A percentile compares a stretch with the other conserved stretches of the same genome.
phyloP scores from a whole-genome alignment of 2,797 vertebrate species.

The Carapus acus region DNA sequence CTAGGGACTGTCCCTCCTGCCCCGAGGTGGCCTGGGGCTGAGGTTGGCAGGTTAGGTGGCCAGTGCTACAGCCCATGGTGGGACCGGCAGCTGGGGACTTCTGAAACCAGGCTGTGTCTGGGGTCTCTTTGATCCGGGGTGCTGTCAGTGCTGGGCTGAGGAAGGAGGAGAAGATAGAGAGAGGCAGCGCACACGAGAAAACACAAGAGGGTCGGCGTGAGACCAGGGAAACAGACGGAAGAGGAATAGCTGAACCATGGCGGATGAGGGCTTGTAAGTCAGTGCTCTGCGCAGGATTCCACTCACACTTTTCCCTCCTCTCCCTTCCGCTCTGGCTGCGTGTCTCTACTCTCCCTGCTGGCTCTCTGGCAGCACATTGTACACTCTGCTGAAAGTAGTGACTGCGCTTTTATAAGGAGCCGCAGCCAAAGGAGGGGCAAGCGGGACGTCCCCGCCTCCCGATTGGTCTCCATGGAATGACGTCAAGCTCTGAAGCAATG shows the following conservation, averaged over 20 bases:
- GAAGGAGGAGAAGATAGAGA: conserved; percentile 32
- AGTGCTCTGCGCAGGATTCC: conserved; percentile 54
- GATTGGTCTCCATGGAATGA: conserved; percentile 66
- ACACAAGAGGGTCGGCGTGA: conserved; percentile 28
- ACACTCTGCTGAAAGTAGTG: conserved; percentile 61
- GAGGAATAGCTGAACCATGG: conserved; percentile 30
- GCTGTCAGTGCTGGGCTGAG: conserved; percentile 44
- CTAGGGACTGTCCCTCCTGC: conserved; percentile 62
- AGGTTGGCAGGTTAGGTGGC: conserved; percentile 71
- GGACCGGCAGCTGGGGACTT: conserved; percentile 22
- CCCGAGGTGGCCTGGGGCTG: conserved; percentile 65
- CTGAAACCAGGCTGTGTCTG: conserved; percentile 22
- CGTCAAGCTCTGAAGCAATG: conserved; percentile 57
- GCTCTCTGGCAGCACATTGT: conserved; percentile 68
- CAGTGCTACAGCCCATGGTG: conserved; percentile 83
- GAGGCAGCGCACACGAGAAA: conserved; percentile 21
- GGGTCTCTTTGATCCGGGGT: conserved; percentile 32
- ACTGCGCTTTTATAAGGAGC: conserved; percentile 64
- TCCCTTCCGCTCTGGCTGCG: conserved; percentile 51
- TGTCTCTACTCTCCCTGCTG: conserved; percentile 53
- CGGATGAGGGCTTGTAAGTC: conserved; percentile 43
- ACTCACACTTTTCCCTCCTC: conserved; percentile 61
- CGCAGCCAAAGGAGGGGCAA: conserved; percentile 56
- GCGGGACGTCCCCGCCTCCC: conserved; percentile 41
- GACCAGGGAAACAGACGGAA: conserved; percentile 31